Base-by-base conservation (phyloP, 2,797 vertebrate species). In the Rhodeus uyekii region DNA sequence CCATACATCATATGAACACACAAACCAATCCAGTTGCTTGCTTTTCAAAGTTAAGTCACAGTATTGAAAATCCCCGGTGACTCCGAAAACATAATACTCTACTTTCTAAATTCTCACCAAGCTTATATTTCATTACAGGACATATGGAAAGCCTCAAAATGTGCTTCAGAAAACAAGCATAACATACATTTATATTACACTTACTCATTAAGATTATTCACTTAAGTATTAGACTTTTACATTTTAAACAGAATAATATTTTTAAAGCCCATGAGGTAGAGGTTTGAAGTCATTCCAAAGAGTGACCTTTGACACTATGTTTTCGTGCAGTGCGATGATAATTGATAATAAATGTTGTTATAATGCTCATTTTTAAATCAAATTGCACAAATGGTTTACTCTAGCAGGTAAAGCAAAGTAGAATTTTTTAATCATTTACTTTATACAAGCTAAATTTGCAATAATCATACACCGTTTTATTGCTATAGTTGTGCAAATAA, bases 21-120 rank as follows among this genome's bases (percentile, higher is more conserved):
- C 3, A 44, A 61, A 46, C 27, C 38, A 42, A 44, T 44, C 16
- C 24, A 46, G 22, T 61, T 2, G 2, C 39, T 19, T 72, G 68
- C 6, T 12, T 63, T 72, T 50, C 18, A 38, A 38, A 32, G 42
- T 39, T 46, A 72, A 29, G 29, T 50, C 22, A 48, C 16, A 27
- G 55, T 36, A 63, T 48, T 38, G 8, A 9, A 10, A 36, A 46
- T 34, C 14, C 14, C 44, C 36, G 18, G 0, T 3, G 4, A 69
- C 44, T 50, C 46, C 55, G n/a, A 48, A 14, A 80, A 71, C 68
- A 72, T 14, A 24, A 5, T 34, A 39, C 27, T 71, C 27, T 22
- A 38, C 78, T 72, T 80, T 55, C 55, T 73, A 61, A 60, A 80
- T 44, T 60, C 27, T 80, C 65, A 9, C 50, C 9, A 1, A 24